Conservation (phyloP, 2,888 invertebrate species). For the Dysmachus trigonus region DNA sequence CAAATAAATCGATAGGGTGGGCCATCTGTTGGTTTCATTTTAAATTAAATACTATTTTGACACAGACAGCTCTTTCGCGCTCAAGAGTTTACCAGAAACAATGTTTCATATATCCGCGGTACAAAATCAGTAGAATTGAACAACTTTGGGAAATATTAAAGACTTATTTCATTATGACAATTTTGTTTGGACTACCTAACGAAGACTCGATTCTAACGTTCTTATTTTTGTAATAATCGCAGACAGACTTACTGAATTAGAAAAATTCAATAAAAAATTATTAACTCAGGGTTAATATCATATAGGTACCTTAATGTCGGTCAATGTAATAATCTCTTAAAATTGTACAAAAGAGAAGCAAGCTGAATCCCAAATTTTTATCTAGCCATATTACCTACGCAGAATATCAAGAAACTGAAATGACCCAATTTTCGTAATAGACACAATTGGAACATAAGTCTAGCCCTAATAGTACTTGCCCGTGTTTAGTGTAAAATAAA, state of each 20-base stretch:
- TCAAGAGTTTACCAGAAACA: too few species aligned
- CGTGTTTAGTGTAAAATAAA: neutral
- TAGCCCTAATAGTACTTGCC: neutral
- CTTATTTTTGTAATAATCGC: too few species aligned
- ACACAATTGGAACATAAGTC: neutral
- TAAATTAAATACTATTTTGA: too few species aligned
- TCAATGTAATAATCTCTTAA: neutral
- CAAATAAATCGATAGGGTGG: too few species aligned
- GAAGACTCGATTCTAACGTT: too few species aligned
- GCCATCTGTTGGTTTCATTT: too few species aligned
- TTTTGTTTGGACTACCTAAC: too few species aligned
- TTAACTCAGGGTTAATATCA: neutral
- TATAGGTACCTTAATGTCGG: neutral
- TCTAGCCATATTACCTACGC: neutral
- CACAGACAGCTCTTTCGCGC: too few species aligned
- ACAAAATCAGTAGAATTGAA: too few species aligned
- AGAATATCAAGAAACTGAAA: neutral
- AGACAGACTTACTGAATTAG: neutral
- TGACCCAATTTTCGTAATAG: neutral
- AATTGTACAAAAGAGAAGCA: neutral
- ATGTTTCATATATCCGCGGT: too few species aligned
- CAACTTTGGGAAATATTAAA: too few species aligned
- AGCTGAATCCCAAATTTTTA: neutral
- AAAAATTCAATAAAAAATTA: neutral
- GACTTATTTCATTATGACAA: too few species aligned